Conservation (phyloP, 2,797 vertebrate genomes). For the Halcyon chelicuti region DNA sequence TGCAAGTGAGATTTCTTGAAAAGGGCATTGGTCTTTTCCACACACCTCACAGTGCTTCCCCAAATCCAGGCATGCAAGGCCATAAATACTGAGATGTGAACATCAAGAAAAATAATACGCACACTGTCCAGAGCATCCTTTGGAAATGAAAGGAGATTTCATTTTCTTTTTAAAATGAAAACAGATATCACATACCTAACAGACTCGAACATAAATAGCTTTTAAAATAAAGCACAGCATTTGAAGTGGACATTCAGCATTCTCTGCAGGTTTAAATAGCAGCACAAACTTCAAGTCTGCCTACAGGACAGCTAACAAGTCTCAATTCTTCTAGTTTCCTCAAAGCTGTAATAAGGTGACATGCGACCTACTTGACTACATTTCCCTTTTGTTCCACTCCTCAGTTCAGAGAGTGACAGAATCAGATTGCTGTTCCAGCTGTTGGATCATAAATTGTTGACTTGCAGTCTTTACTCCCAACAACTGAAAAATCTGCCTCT, state of each 20-base stretch:
- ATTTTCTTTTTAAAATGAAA: background rate
- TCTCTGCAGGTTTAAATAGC: background rate
- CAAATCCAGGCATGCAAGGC: rapidly evolving
- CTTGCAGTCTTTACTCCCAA: background rate
- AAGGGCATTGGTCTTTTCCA: background rate
- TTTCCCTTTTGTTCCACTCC: background rate
- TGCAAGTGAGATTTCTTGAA: background rate
- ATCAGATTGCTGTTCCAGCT: background rate
- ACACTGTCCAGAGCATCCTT: background rate
- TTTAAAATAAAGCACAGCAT: background rate
- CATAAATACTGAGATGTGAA: background rate
- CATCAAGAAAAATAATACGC: background rate
- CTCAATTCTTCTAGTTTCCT: background rate
- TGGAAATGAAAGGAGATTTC: background rate
- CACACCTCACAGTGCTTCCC: background rate
- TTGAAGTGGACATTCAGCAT: background rate
- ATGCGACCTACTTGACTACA: background rate
- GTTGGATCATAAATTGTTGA: background rate
- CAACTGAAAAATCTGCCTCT: background rate
- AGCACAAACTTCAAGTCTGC: background rate
- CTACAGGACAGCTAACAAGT: background rate
- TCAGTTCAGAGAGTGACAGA: background rate
- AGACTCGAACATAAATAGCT: background rate
- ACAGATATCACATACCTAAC: background rate
- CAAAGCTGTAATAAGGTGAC: background rate